Conservation (phyloP, 2,797 vertebrate species). For the Tokudaia muenninki region DNA sequence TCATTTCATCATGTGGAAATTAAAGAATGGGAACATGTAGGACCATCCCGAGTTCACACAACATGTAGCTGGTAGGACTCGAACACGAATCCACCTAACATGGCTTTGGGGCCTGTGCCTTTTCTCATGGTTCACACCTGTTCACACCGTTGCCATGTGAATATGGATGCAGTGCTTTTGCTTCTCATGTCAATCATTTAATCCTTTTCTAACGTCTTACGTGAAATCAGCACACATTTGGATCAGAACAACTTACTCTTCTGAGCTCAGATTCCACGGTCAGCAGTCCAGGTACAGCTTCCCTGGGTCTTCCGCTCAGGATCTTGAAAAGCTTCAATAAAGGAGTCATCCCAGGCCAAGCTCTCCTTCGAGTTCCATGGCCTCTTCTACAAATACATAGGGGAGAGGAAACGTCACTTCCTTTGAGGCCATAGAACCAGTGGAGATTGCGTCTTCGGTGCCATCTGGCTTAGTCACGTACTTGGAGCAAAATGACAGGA, state of each 20-base stretch:
- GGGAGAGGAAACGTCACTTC: background rate
- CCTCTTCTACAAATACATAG: background rate
- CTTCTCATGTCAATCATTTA: background rate
- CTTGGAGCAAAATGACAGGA: background rate
- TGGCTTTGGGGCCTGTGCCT: conserved; percentile 4
- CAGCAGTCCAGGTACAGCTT: background rate
- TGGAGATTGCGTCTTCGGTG: background rate
- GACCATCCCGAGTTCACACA: background rate
- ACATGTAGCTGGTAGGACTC: background rate
- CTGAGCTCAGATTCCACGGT: background rate
- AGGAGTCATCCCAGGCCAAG: background rate
- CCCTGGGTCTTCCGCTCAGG: background rate
- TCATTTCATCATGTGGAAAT: conserved; percentile 4
- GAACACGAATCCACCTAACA: background rate
- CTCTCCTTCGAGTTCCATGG: background rate
- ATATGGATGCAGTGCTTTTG: background rate
- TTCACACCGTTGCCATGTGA: background rate
- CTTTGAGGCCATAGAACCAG: background rate
- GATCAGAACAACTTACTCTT: background rate
- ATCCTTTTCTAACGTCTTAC: background rate
- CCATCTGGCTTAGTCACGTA: background rate
- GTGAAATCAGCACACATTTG: background rate
- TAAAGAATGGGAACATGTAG: background rate
- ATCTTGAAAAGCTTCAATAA: background rate
- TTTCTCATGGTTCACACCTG: background rate